Percentiles rank a stretch among this genome's conserved stretches.
phyloP scores from a whole-genome alignment of 2,797 vertebrate species.

The Meda fulgida region DNA sequence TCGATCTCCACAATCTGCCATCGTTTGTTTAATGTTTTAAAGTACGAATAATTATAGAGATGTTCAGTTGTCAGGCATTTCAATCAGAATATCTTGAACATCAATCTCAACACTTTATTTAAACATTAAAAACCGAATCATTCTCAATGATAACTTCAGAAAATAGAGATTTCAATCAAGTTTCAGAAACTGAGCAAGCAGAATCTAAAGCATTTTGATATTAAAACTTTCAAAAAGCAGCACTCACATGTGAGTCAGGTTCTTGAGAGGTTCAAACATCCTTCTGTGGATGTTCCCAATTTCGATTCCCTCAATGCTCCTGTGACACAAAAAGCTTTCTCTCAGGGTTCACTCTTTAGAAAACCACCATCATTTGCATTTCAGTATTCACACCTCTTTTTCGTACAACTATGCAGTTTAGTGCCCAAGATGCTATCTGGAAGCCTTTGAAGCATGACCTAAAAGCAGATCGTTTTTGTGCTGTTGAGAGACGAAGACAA shows the following conservation, averaged over 20 bases:
- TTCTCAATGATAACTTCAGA: not conserved
- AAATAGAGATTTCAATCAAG: not conserved
- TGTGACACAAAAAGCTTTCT: slow-evolving; percentile 71
- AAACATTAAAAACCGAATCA: not conserved
- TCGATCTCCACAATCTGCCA: not conserved
- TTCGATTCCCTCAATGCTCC: slow-evolving; percentile 95
- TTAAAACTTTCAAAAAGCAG: slow-evolving; percentile 9
- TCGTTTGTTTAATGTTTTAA: not conserved
- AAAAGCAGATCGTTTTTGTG: slow-evolving; percentile 41
- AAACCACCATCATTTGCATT: slow-evolving; percentile 36
- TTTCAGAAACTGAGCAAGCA: not conserved
- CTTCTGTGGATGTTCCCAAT: slow-evolving; percentile 91
- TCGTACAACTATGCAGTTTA: slow-evolving; percentile 25
- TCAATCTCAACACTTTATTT: not conserved
- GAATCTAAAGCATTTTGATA: slow-evolving; percentile 1
- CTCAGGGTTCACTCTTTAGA: slow-evolving; percentile 8
- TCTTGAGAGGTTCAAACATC: slow-evolving; percentile 93
- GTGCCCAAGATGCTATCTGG: slow-evolving; percentile 7
- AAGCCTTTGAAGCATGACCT: slow-evolving; percentile 56
- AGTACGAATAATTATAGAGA: not conserved
- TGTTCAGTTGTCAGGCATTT: not conserved
- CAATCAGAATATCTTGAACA: not conserved
- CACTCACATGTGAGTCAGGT: slow-evolving; percentile 95
- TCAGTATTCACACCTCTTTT: slow-evolving; percentile 19
- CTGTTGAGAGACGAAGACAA: slow-evolving; percentile 2